Conservation (phyloP, 2,888 invertebrate genomes). For the Asteroscopus sphinx region DNA sequence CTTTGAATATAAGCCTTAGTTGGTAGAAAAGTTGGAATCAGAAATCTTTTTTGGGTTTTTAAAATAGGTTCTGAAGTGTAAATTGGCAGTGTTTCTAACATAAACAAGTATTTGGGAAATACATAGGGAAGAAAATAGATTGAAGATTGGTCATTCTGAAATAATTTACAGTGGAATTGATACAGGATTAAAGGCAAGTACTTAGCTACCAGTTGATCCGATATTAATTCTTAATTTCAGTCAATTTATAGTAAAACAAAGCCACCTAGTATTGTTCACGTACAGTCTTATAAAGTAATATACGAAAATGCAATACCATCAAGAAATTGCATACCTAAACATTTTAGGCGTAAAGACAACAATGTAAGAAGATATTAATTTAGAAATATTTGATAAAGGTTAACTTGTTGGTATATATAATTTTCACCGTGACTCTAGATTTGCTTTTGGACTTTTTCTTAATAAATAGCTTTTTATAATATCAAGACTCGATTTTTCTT, state of each 20-base stretch:
- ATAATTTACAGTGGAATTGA: conserved; percentile 9
- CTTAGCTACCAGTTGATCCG: conserved; percentile 9
- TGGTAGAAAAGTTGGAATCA: not conserved
- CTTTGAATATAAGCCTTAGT: too few species aligned
- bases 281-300: conserved; percentile 17
- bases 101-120: not conserved
- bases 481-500: conserved; percentile 9
- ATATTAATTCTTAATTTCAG: conserved; percentile 26
- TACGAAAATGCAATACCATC: conserved; percentile 20
- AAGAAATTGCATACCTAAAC: conserved; percentile 20
- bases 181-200: conserved; percentile 10
- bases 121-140: conserved; percentile 1
- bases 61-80: conserved; percentile 6
- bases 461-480: too few species aligned
- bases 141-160: conserved; percentile 37
- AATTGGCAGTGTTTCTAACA: not conserved
- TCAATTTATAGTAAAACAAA: conserved; percentile 13
- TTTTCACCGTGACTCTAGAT: not conserved
- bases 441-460: too few species aligned
- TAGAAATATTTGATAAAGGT: too few species aligned
- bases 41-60: conserved; percentile 2
- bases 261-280: conserved; percentile 32
- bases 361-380: not conserved
- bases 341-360: conserved; percentile 11
- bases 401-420: too few species aligned